Percentiles rank a stretch among this genome's conserved stretches.
These are phyloP conservation scores for Chrysaora quinquecirrha DNA, from an alignment of 30 jellyfish, hydroid and myxozoan genomes.

Conservation along the genomic window DNA sequence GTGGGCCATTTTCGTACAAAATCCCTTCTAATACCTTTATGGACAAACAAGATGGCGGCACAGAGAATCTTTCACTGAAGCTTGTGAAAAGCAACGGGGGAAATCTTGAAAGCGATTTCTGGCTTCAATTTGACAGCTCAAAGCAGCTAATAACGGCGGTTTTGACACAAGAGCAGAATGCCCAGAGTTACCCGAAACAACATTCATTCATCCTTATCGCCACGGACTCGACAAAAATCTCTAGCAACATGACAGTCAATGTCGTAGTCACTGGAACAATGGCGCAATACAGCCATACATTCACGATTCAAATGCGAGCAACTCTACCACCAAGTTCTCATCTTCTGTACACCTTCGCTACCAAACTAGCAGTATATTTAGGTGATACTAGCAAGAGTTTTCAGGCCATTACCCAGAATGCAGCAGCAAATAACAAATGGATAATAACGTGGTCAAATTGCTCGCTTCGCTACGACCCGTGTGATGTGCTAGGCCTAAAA, in stretches of 20 bases:
- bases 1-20: slow-evolving; percentile 70
- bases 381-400: slow-evolving; percentile 43
- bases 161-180: slow-evolving; percentile 8
- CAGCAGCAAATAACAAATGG: slow-evolving; percentile 54
- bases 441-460: slow-evolving; percentile 73
- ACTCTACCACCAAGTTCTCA: no score
- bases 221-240: slow-evolving; percentile 47
- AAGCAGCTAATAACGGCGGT: slow-evolving; percentile 46
- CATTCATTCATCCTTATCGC: slow-evolving; percentile 53
- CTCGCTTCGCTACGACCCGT: slow-evolving; percentile 71
- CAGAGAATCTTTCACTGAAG: slow-evolving; percentile 55
- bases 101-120: slow-evolving; percentile 20
- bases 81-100: slow-evolving; percentile 42
- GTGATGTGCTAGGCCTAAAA: slow-evolving; percentile 62
- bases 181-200: slow-evolving; percentile 15
- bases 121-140: slow-evolving; percentile 69
- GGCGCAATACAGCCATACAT: slow-evolving; percentile 54
- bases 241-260: slow-evolving; percentile 44
- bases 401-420: slow-evolving; percentile 39
- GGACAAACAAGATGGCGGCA: slow-evolving; percentile 84
- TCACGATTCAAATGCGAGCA: slow-evolving; percentile 21
- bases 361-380: slow-evolving; percentile 47
- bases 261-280: slow-evolving; percentile 31
- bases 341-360: slow-evolving; percentile 54
- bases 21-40: slow-evolving; percentile 78